Base-by-base conservation (phyloP, 2,113 vertebrate species). In the Cathartes aura region DNA sequence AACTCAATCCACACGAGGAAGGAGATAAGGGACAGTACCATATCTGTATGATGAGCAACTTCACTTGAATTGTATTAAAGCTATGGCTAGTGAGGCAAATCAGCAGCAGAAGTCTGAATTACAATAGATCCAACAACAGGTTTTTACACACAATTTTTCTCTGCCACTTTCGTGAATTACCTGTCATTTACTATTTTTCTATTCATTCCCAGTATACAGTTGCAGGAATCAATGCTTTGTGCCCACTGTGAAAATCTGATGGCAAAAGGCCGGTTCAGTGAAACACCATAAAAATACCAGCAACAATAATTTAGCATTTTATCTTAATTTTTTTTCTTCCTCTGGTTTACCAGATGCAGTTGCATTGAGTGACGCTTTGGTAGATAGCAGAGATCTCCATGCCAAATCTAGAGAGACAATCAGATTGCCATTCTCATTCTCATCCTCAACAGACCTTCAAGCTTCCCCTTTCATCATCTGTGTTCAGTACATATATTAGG, bases 1-100 rank as follows among this genome's bases (percentile, higher is more conserved):
- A 59, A 64, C 43, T 88, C 66, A 63, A 13, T 17, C 45, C 19
- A 24, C 0, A 0, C 0, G 0, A 4, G 15, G 7, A 63, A 74
- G 16, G n/a, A 71, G 62, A 58, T 71, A 71, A 56, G 14, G 56
- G 19, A 32, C 6, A 14, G 38, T 68, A 26, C 38, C 6, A 22
- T 32, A 45, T 12, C 70, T 82, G 11, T 82, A 42, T 72, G 52
- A 90, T 23, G 15, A 75, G 12, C 27, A 74, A 34, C 13, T 67
- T 48, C 22, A 72, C 8, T 81, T 40, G n/a, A 73, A 23, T 48
- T 34, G 23, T n/a, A 47, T 48, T 63, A 64, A 63, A 71, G 26
- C 26, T 58, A n/a, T 32, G n/a, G 26, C 23, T 84, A 66, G 15
- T 0, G 19, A n/a, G 32, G 34, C 8, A 87, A 93, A 73, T 45